Evolutionary conservation across 2,113 vertebrate species (phyloP), one percentile per base, ranked within the genome.

Genomic region (Hippocampus barbouri): DNA sequence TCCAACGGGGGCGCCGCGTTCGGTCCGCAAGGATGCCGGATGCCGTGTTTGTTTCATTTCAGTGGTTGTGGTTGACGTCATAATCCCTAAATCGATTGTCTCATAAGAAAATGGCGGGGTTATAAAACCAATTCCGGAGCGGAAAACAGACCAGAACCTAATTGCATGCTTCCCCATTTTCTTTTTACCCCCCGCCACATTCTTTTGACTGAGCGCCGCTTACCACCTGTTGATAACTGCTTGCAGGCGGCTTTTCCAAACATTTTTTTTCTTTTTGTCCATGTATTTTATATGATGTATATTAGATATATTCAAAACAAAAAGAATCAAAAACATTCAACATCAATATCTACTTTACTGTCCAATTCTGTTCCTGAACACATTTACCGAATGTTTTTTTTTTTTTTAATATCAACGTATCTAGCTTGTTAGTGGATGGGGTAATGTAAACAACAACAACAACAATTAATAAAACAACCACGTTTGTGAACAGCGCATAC

Each of bases 201-300:
- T 20, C 30, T 63, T 34, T 40, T 34, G 34, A 41, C 30, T 4
- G 14, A 30, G 27, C 12, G 4, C 49, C n/a, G 53, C 53, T 54
- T 54, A 9, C 53, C 53, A 54, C 53, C n/a, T n/a, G 53, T 8
- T 9, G 20, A 21, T n/a, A 54, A 54, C 53, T n/a, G 53, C 8
- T 41, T 10, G 82, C 81, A 79, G 69, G 79, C n/a, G 71, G 57
- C 85, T 83, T 74, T 77, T 30, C 51, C 59, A 21, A 40, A 88
- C 87, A 90, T 86, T 87, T 86, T 76, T n/a, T 45, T 2, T 45
- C 12, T 45, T 45, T 45, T 45, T 45, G 14, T 2, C 43, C 14
- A 45, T 0, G 2, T 45, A 51, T 38, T 51, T 51, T 5, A 51
- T 18, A 20, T 38, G 1, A 6, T 38, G 30, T 34, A 5, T 34